Evolutionary conservation across 2,888 invertebrate genomes (phyloP), one percentile per base, ranked within the genome.

Genomic region (Apamea sordens): DNA sequence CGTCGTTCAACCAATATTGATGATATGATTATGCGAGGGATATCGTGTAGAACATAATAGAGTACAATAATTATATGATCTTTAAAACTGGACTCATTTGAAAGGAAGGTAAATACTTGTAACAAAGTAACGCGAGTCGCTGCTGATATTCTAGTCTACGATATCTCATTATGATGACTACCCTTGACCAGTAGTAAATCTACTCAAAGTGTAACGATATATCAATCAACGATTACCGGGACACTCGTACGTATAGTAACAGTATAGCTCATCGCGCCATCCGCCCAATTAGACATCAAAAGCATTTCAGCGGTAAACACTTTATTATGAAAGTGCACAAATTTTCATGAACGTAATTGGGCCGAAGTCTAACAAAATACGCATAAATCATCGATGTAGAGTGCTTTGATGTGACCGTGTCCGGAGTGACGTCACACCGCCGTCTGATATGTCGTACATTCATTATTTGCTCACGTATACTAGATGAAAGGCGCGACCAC

Each of bases 381-480:
- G 91, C 93, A 96, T 96, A 96, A 95, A 96, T 96, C 96, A 96
- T 94, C 84, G 89, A 91, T 88, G 93, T 91, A 88, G 86, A 89
- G 87, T 89, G 92, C 96, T 96, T 96, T 96, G 96, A 96, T 95
- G 96, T 96, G 93, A 86, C 93, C 95, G 94, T 95, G 95, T 96
- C 95, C 95, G 94, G 93, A 88, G 90, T 95, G 96, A 96, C 96
- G 96, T 96, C 96, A 92, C 90, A 87, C 86, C 82, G 90, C 90
- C 92, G 91, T 88, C 92, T 94, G 93, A 94, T 95, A 95, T 95
- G 95, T 95, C 94, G 91, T 95, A 95, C 96, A 96, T 95, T 95
- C 94, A 94, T 96, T 95, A 96, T 96, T 96, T 95, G 93, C 95
- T 95, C 96, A 96, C 96, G 95, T 95, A 95, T 93, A 93, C 89